Base-by-base conservation (phyloP, 2,797 vertebrate genomes). In the Sarcoramphus papa region DNA sequence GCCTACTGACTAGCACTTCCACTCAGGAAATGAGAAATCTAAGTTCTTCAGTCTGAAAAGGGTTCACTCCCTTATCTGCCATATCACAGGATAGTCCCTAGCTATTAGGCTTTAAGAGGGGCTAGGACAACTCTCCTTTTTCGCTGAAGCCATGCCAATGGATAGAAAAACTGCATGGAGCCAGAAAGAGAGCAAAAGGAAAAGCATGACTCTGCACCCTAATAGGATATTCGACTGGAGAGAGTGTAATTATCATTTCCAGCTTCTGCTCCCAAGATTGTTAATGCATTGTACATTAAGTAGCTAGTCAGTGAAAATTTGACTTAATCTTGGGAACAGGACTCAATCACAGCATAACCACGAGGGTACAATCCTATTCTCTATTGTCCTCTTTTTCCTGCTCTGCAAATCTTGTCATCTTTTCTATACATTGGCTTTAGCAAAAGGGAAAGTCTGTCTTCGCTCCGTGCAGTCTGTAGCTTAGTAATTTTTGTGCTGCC, bases 251-350 rank as follows among this genome's bases (percentile, higher is more conserved):
- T 94, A 95, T 80, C 4, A 76, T 84, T 90, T 92, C 67, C 80
- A 93, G 27, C 37, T 88, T 62, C 77, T 90, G 85, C 88, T 89
- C 82, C 50, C 70, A 88, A 69, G 85, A 89, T 2, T 75, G 73
- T 77, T 88, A 88, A 73, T 31, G 41, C 28, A 86, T 92, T 95
- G 73, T 82, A 89, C 43, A 0, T 51, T 94, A 82, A 95, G 69
- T 65, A 92, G 80, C 65, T 94, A 81, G 86, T 95, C 83, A 88
- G 65, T 81, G 88, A 92, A 92, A 92, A 85, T 79, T 79, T 85
- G 83, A 92, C 80, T 83, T 70, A 62, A 62, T 89, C 77, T 89
- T 73, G 62, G 40, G 93, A 92, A 63, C 8, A 14, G 67, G 65
- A 90, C 65, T 92, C 92, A 88, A 78, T 90, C 83, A 81, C 20